These are phyloP conservation scores for Tragopan temminckii DNA, from an alignment of 2,797 vertebrate species.

Conservation along the genomic window DNA sequence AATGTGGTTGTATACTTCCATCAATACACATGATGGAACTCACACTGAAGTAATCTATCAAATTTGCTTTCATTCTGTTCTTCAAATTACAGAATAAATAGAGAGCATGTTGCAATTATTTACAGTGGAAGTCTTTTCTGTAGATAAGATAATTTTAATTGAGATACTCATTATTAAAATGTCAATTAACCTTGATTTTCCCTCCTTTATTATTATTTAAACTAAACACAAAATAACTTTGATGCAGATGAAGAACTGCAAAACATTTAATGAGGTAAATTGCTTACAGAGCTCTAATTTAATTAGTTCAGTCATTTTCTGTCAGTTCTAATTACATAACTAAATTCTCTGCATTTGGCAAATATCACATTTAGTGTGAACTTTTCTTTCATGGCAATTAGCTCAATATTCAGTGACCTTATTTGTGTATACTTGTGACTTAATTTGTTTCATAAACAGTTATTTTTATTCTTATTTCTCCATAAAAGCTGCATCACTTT, in stretches of 20 bases:
- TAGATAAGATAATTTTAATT: constrained; percentile 66
- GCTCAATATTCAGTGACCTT: constrained; percentile 24
- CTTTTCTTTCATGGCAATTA: constrained; percentile 44
- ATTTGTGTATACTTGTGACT: constrained; percentile 43
- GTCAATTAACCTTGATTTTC: constrained; percentile 74
- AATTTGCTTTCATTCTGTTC: constrained; percentile 35
- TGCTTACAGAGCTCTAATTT: constrained; percentile 51
- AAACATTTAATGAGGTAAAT: constrained; percentile 76
- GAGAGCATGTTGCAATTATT: constrained; percentile 58
- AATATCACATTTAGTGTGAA: constrained; percentile 56
- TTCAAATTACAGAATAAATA: constrained; percentile 60
- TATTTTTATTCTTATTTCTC: constrained; percentile 20
- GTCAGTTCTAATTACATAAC: constrained; percentile 71
- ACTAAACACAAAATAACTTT: constrained; percentile 71
- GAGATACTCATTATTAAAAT: constrained; percentile 73
- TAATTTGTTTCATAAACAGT: constrained; percentile 43
- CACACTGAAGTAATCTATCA: background rate
- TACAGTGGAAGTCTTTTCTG: constrained; percentile 18
- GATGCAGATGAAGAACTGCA: constrained; percentile 60
- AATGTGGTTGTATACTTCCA: background rate
- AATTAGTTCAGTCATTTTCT: constrained; percentile 75
- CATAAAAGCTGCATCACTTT: background rate
- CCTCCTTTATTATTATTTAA: constrained; percentile 75
- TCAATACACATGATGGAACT: background rate
- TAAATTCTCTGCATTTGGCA: constrained; percentile 54